Evolutionary conservation across 2,113 vertebrate species (phyloP).

Genomic region (Paramisgurnus dabryanus): DNA sequence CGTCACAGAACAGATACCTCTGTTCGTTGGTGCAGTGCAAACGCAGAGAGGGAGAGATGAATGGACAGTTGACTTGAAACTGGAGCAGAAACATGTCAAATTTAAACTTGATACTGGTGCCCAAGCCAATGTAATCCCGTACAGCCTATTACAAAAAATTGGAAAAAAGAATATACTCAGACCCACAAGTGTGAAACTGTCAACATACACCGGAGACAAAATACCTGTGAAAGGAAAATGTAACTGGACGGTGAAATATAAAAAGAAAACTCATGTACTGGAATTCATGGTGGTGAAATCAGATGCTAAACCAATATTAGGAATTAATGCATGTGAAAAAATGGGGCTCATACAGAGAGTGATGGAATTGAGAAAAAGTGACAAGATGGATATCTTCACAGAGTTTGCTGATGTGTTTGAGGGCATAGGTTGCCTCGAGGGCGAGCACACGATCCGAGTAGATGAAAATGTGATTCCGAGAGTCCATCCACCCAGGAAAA

Average conservation of each 20-base stretch:
- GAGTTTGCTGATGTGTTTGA: slow-evolving; percentile 42
- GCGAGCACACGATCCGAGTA: slow-evolving; percentile 30
- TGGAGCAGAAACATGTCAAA: neutral
- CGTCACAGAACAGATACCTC: too few relatives aligned
- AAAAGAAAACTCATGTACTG: slow-evolving; percentile 10
- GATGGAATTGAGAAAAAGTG: slow-evolving; percentile 39
- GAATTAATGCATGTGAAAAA: slow-evolving; percentile 47
- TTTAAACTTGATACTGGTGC: slow-evolving; percentile 44
- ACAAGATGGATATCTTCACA: slow-evolving; percentile 16
- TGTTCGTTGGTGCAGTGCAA: slow-evolving; percentile 21
- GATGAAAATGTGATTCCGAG: too few relatives aligned
- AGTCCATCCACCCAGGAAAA: too few relatives aligned
- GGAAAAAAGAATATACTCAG: slow-evolving; percentile 20
- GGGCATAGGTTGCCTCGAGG: slow-evolving; percentile 45
- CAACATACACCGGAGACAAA: slow-evolving; percentile 43
- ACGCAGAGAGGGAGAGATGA: slow-evolving; percentile 18
- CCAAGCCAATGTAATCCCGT: slow-evolving; percentile 42
- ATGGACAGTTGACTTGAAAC: slow-evolving; percentile 22
- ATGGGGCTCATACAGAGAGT: slow-evolving; percentile 42
- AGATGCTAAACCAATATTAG: slow-evolving; percentile 33
- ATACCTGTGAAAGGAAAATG: slow-evolving; percentile 42
- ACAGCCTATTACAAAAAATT: slow-evolving; percentile 27
- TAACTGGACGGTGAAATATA: slow-evolving; percentile 33
- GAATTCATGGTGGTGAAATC: slow-evolving; percentile 14
- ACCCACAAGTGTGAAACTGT: slow-evolving; percentile 35